A percentile compares a stretch with the other conserved stretches of the same genome.
phyloP scores from a whole-genome alignment of 2,797 vertebrate genomes.

The Chiroxiphia lanceolata region DNA sequence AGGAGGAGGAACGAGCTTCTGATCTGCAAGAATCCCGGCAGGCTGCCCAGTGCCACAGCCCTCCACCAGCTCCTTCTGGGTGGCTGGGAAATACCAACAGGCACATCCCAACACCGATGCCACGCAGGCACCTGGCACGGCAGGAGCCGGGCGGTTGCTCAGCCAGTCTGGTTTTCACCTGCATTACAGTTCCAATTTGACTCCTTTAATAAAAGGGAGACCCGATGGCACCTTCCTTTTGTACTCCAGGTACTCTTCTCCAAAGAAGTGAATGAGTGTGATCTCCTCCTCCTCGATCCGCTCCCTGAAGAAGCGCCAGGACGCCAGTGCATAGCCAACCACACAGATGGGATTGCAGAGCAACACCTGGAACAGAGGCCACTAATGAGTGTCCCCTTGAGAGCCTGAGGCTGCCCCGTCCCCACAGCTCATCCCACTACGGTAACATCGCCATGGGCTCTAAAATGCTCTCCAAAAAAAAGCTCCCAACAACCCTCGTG shows the following conservation, averaged over 20 bases:
- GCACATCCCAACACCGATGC: neutral
- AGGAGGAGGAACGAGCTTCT: neutral
- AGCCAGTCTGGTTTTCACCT: neutral
- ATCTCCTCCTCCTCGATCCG: conserved; percentile 95
- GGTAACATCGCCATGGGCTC: neutral
- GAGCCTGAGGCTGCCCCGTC: fast-evolving
- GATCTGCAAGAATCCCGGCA: neutral
- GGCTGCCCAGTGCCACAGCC: neutral
- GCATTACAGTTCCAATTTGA: conserved; percentile 83
- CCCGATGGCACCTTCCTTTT: conserved; percentile 90
- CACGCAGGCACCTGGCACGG: neutral
- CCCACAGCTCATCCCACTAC: neutral
- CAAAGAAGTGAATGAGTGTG: conserved; percentile 93
- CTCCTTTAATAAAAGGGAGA: conserved; percentile 94
- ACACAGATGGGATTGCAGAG: conserved; percentile 94
- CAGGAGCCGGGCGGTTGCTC: neutral
- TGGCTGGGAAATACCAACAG: neutral
- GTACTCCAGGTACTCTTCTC: conserved; percentile 93
- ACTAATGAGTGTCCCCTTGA: fast-evolving
- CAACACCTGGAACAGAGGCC: conserved; percentile 80
- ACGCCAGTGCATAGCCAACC: conserved; percentile 88
- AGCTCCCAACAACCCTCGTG: neutral
- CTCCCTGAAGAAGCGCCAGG: conserved; percentile 97
- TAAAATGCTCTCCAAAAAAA: neutral
- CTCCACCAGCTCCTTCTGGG: conserved; percentile 21